Conservation (phyloP, 2,797 vertebrate species). For the Halcyon chelicuti region DNA sequence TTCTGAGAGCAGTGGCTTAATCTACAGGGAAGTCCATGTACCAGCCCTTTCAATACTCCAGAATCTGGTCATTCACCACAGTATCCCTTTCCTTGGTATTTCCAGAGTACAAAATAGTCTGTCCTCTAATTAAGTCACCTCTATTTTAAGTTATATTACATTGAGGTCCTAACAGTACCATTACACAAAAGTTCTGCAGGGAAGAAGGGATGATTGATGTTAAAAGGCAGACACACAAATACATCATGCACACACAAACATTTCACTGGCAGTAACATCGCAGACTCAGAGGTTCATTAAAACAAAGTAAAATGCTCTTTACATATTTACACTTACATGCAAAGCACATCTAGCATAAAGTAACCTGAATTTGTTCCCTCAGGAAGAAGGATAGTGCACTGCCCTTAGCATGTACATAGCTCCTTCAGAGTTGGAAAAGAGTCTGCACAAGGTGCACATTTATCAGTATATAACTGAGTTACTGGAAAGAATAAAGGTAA, state of each 20-base stretch:
- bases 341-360: background rate
- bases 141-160: background rate
- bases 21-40: background rate
- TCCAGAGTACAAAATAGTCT: background rate
- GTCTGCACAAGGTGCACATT: background rate
- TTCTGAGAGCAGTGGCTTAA: background rate
- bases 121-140: background rate
- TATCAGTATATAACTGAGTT: background rate
- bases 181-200: background rate
- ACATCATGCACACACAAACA: background rate
- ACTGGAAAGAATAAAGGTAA: background rate
- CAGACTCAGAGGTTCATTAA: background rate
- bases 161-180: accelerated
- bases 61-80: background rate
- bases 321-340: background rate
- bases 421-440: background rate
- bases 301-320: background rate
- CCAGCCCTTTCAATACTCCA: background rate
- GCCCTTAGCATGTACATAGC: background rate
- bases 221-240: background rate
- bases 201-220: background rate
- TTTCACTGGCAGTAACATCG: background rate
- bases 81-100: background rate
- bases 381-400: background rate
- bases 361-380: background rate